These are phyloP conservation scores for Microplitis demolitor DNA, from an alignment of 1,140 invertebrate genomes.

Conservation along the genomic window DNA sequence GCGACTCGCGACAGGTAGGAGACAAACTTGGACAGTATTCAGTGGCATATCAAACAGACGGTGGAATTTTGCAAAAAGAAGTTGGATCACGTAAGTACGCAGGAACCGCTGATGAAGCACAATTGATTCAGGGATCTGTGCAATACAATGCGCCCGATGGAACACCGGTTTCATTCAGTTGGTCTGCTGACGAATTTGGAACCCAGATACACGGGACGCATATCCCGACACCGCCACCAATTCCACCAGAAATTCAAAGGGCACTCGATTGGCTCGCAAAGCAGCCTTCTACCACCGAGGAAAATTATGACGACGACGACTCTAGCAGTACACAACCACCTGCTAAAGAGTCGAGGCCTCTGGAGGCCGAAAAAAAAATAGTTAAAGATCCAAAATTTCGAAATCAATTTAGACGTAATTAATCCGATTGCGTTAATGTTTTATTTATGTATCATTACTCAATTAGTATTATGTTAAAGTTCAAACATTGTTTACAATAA, in stretches of 20 bases:
- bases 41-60: slow-evolving; percentile 60
- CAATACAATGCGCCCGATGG: slow-evolving; percentile 66
- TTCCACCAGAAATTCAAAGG: slow-evolving; percentile 77
- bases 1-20: slow-evolving; percentile 47
- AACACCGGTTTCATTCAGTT: slow-evolving; percentile 57
- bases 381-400: slow-evolving; percentile 3
- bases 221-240: slow-evolving; percentile 62
- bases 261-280: slow-evolving; percentile 71
- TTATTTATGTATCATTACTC: too few species aligned
- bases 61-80: slow-evolving; percentile 60
- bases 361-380: neutral
- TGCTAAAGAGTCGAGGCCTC: neutral
- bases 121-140: slow-evolving; percentile 63
- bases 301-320: slow-evolving; percentile 22
- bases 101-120: slow-evolving; percentile 56
- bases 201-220: slow-evolving; percentile 67
- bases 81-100: slow-evolving; percentile 58
- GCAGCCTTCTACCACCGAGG: slow-evolving; percentile 55
- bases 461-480: too few species aligned
- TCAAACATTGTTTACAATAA: neutral
- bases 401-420: neutral
- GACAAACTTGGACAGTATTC: slow-evolving; percentile 54
- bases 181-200: slow-evolving; percentile 63
- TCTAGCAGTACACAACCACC: neutral
- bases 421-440: too few species aligned